Evolutionary conservation across 2,113 vertebrate genomes (phyloP).

Genomic region (Prinia subflava): DNA sequence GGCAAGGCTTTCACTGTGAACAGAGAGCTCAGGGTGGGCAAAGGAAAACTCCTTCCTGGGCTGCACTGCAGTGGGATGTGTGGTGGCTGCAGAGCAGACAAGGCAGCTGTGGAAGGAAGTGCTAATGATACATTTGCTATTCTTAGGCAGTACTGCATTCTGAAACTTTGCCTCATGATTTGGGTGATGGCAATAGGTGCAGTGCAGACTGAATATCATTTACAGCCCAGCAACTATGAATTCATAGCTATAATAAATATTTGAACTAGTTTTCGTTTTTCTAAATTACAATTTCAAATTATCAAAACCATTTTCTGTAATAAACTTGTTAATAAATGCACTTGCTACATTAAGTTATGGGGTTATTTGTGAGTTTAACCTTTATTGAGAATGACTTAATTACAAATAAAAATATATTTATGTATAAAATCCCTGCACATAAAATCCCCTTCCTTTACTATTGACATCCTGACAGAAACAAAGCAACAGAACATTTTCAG

Average conservation of each 20-base stretch:
- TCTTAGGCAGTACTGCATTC: not conserved
- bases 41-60: not conserved
- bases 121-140: not conserved
- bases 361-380: conserved; percentile 26
- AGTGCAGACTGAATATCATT: not conserved
- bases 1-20: not conserved
- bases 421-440: conserved; percentile 74
- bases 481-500: not conserved
- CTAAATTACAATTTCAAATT: not conserved
- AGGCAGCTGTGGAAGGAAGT: not conserved
- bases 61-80: not conserved
- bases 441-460: conserved; percentile 66
- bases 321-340: conserved; percentile 24
- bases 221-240: not conserved
- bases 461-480: conserved; percentile 27
- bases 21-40: not conserved
- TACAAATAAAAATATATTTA: conserved; percentile 78
- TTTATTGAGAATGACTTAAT: conserved; percentile 76
- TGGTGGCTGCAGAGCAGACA: not conserved
- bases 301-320: not conserved
- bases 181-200: not conserved
- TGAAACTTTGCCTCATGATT: not conserved
- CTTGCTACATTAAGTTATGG: not conserved
- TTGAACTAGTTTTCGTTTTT: not conserved
- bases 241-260: not conserved